Conservation (phyloP, 2,888 invertebrate species). For the Drosophila conformis region DNA sequence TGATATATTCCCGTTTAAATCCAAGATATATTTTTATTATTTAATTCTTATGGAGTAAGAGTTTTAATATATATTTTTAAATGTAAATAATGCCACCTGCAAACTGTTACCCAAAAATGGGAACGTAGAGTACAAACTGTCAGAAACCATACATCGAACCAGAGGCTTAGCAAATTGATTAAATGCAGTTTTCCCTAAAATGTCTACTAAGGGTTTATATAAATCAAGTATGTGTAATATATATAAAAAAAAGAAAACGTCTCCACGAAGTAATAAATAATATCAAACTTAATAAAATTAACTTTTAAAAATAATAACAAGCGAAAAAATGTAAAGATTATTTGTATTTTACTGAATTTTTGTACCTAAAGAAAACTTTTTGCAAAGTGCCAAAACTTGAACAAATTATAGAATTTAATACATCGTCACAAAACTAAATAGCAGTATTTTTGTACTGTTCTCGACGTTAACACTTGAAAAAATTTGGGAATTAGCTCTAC, state of each 20-base stretch:
- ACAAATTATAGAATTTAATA: not conserved
- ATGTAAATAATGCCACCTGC: slow-evolving; percentile 62
- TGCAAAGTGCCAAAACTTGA: not conserved
- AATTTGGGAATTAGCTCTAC: not conserved
- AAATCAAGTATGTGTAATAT: slow-evolving; percentile 1
- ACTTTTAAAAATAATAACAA: not conserved
- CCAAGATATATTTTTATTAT: slow-evolving; percentile 19
- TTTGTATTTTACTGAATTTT: not conserved
- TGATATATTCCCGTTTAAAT: slow-evolving; percentile 13
- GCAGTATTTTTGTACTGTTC: not conserved
- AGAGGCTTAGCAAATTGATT: slow-evolving; percentile 22
- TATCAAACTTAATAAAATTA: not conserved
- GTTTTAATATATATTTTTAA: slow-evolving; percentile 44
- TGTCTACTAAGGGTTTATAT: slow-evolving; percentile 1
- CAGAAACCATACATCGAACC: slow-evolving; percentile 9
- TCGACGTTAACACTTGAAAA: not conserved
- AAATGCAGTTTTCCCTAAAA: not conserved
- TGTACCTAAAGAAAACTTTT: not conserved
- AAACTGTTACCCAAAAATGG: slow-evolving; percentile 32
- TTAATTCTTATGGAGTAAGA: not conserved
- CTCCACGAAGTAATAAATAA: not conserved
- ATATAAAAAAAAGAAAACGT: not conserved
- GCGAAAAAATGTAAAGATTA: not conserved
- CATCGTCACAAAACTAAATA: not conserved
- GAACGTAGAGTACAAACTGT: slow-evolving; percentile 69